Percentiles rank a stretch among this genome's conserved stretches.
Conservation (phyloP, 1,140 invertebrate species). For the Reticulitermes speratus region DNA sequence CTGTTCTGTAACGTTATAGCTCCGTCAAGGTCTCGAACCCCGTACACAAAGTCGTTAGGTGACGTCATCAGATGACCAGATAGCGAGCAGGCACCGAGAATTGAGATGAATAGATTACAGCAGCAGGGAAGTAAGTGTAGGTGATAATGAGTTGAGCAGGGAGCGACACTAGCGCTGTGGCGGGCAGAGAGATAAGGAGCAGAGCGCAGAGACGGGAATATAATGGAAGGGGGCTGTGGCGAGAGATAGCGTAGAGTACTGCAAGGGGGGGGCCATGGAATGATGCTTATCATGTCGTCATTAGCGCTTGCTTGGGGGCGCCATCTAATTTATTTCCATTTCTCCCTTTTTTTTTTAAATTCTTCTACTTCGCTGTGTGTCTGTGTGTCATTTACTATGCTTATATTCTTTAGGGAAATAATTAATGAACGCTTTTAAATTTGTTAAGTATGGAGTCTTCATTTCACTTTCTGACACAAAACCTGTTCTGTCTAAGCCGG, state of each 20-base stretch:
- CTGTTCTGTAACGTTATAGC: neutral
- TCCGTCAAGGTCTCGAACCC: neutral
- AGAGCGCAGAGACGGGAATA: conserved; percentile 2
- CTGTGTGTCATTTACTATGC: neutral
- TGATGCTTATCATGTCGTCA: neutral
- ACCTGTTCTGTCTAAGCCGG: neutral
- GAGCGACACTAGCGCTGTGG: neutral
- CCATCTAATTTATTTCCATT: conserved; percentile 7
- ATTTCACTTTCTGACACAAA: neutral
- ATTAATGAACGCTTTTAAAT: conserved; percentile 14
- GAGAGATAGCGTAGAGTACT: neutral
- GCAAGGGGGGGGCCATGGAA: neutral
- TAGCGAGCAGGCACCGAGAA: neutral
- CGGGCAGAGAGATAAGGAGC: conserved; percentile 12
- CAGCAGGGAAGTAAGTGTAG: neutral
- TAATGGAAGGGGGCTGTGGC: conserved; percentile 1
- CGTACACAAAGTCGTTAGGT: neutral
- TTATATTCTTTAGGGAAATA: conserved; percentile 4
- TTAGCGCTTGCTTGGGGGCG: conserved; percentile 8
- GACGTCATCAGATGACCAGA: neutral
- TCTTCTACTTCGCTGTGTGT: neutral
- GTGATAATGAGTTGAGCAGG: neutral
- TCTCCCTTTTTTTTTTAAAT: neutral
- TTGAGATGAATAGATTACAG: neutral
- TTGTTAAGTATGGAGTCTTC: conserved; percentile 1